Evolutionary conservation across 2,113 vertebrate species (phyloP), one percentile per base, ranked within the genome.

Genomic region (Ancistrus triradiatus): DNA sequence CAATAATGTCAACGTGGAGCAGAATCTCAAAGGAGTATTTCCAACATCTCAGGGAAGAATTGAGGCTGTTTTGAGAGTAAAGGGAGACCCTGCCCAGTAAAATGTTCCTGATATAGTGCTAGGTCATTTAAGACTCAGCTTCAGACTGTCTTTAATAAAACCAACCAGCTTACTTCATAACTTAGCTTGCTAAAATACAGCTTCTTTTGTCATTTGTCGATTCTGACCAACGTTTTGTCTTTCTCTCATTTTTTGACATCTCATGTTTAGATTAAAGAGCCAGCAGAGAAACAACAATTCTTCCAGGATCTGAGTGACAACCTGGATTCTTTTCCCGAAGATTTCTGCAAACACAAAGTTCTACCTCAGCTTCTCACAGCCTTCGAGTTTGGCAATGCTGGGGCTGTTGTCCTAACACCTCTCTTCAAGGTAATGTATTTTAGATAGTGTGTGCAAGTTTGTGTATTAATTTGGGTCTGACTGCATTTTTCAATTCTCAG

Each of bases 291-390:
- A 77, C 93, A 95, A 59, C 89, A 90, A 73, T 95, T 95, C 68
- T 95, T 95, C 80, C 90, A 93, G 77, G 90, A 92, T 69, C 86
- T 95, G 63, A 95, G 90, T 78, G 86, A 92, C 21, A 87, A 91
- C 66, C 81, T 95, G 1, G 93, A 95, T 70, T 84, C 89, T 0
- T 95, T 95, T 70, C 93, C 93, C 0, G 93, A 94, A 75, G 89
- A 93, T 52, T 95, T 95, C 77, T 95, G 93, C 66, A 91, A 91
- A 27, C 92, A 95, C 83, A 95, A 93, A 74, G 90, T 95, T 74
- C 87, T 95, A 40, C 93, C 93, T 14, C 93, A 94, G 74, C 86
- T 95, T 66, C 88, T 95, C 48, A 92, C 91, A 0, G 92, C 93
- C 2, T 95, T 95, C 0, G 93, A 95, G 77, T 95, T 94, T 51